Evolutionary conservation across 2,888 invertebrate genomes (phyloP), one percentile per base, ranked within the genome.

Genomic region (Thera obeliscata): DNA sequence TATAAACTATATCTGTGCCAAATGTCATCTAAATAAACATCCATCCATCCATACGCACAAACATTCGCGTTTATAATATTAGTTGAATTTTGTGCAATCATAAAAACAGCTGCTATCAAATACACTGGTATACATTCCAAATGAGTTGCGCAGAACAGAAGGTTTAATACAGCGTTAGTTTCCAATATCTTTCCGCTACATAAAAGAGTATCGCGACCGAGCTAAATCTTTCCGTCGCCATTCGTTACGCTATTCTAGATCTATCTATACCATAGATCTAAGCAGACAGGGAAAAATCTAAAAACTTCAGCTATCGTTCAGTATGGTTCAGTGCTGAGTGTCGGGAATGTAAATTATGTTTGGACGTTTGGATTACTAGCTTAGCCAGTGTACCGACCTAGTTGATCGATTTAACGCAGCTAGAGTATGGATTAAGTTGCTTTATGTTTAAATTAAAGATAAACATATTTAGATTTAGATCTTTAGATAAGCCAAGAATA

Each of bases 151-250:
- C 71, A 74, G 76, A 81, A 78, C 72, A 75, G 72, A 74, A 75
- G 74, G 73, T 76, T 74, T 77, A 74, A 78, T 76, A 78, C 72
- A 77, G 77, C 76, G 82, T 81, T 81, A 76, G 77, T 76, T 81
- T 36, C 77, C 77, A 78, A 79, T 84, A 84, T 86, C 84, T 84
- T 84, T 84, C 81, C 81, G 75, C 80, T 79, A 83, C 85, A 84
- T 83, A 82, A 82, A 81, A 79, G 74, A 76, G 74, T 76, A 78
- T 76, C 71, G 81, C 72, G 74, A 68, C 73, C 72, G 74, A 77
- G 71, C 74, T 81, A 79, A 80, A 82, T 82, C 80, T 80, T 79
- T 73, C 76, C 76, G 78, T 76, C 76, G 76, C 77, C 76, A 77
- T 80, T 76, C 77, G 76, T 80, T 80, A 77, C 75, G 75, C 72